Evolutionary conservation across 2,113 vertebrate species (phyloP), one percentile per base, ranked within the genome.

Genomic region (Polypterus bichir): DNA sequence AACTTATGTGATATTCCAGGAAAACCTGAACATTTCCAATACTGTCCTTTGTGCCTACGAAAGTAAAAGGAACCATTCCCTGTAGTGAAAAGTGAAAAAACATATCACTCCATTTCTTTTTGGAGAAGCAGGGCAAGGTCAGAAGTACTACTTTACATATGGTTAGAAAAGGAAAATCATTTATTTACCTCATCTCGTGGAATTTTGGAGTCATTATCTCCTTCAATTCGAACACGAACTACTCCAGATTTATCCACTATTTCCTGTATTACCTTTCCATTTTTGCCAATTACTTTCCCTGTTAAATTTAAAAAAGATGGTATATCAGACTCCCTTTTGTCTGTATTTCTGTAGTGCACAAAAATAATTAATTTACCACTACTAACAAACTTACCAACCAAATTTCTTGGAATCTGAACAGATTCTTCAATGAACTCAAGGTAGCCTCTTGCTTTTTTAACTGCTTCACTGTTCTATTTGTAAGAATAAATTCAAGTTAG

Each of bases 11-110:
- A 73, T 98, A 98, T 61, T 98, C 94, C 81, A 98, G 70, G 59
- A 98, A 82, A 61, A 97, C 96, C 59, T 96, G 94, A 48, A 97
- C 94, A 51, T 98, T 97, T 63, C 92, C 91, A 56, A 98, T 96
- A 68, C 85, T 98, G 78, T 98, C 96, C 78, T 96, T 98, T 52
- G 94, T 98, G 70, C 96, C 96, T 64, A 98, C 94, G 78, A 98
- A 98, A 11, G 93, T 97, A 73, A 98, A 98, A 0, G 96, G 96
- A 79, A 98, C 94, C 94, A 95, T 98, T 67, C 94, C 96, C 96
- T 98, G 77, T 4, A 79, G 80, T 68, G 68, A 77, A 63, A 75
- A 66, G 7, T 45, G 45, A 63, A 62, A 73, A 60, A 55, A 6
- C 2, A 27, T 27, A 27, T 27, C 27, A 27, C 27, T 27, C 27